Conservation (phyloP, 2,113 vertebrate species). For the Esox niger region DNA sequence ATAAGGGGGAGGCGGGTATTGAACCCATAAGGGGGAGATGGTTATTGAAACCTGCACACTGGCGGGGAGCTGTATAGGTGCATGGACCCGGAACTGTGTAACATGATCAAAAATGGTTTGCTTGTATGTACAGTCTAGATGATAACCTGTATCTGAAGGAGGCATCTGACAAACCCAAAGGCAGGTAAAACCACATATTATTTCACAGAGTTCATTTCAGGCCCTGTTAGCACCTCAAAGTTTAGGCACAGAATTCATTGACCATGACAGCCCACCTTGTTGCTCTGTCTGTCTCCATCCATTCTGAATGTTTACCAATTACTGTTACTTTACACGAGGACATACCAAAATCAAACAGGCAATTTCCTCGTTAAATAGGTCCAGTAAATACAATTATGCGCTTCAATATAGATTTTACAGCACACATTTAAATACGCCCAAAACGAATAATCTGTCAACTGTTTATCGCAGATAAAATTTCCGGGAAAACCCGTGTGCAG, state of each 20-base stretch:
- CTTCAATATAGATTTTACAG: slow-evolving; percentile 47
- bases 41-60: too few species aligned
- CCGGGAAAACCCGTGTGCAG: slow-evolving; percentile 37
- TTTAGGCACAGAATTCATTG: slow-evolving; percentile 36
- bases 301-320: slow-evolving; percentile 58
- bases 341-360: slow-evolving; percentile 51
- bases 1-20: too few species aligned
- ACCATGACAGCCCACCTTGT: slow-evolving; percentile 49
- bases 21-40: too few species aligned
- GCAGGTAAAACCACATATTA: too few species aligned
- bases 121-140: too few species aligned
- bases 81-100: too few species aligned
- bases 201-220: too few species aligned
- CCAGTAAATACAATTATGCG: slow-evolving; percentile 49
- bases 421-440: slow-evolving; percentile 48
- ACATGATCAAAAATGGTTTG: too few species aligned
- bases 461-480: slow-evolving; percentile 57
- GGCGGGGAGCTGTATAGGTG: too few species aligned
- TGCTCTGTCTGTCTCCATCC: slow-evolving; percentile 38
- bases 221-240: too few species aligned
- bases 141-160: background rate
- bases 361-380: slow-evolving; percentile 56
- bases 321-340: slow-evolving; percentile 45
- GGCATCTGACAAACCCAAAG: slow-evolving; percentile 13
- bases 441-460: slow-evolving; percentile 53